Base-by-base conservation (phyloP, 2,797 vertebrate species). In the Rhodeus uyekii region DNA sequence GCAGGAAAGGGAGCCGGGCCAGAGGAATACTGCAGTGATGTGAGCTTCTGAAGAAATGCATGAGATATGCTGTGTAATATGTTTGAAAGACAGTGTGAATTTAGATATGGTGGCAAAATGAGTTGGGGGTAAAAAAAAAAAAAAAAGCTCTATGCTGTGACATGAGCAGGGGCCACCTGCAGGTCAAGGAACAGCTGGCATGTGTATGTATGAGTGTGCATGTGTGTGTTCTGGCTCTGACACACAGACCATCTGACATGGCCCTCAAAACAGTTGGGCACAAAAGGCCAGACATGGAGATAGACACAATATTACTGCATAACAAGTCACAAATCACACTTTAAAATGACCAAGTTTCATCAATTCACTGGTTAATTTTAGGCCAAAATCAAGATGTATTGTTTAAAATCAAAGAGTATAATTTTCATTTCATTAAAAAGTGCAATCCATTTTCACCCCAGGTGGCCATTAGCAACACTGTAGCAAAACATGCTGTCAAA, bases 81-180 rank as follows among this genome's bases (percentile, higher is more conserved):
- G 39, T 61, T 22, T 76, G 38, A 82, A 68, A 69, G 50, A 68
- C 29, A 34, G 80, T 36, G 32, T 58, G 73, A 42, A 82, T 76
- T 67, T 82, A 60, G 53, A 82, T 76, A 68, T 55, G 73, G 63
- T 34, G 69, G 46, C 46, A 72, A 85, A 84, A 81, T 72, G 77
- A 71, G 74, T n/a, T 60, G 72, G 63, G 42, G 58, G 58, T 60
- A 65, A 38, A 73, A 63, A 68, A 78, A 83, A 67, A 68, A 53
- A 72, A 60, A 65, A 83, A 77, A 61, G n/a, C n/a, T 68, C 82
- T 84, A 53, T 19, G 80, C 86, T 82, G 87, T 84, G 88, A 87
- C 85, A 88, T 86, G 87, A 88, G 86, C 85, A 87, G 65, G 34
- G 88, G 90, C 90, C 92, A 93, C 91, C 92, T 93, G 91, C 88